phyloP scores from a whole-genome alignment of 2,888 invertebrate species.

The Hermaeophaga mercurialis region DNA sequence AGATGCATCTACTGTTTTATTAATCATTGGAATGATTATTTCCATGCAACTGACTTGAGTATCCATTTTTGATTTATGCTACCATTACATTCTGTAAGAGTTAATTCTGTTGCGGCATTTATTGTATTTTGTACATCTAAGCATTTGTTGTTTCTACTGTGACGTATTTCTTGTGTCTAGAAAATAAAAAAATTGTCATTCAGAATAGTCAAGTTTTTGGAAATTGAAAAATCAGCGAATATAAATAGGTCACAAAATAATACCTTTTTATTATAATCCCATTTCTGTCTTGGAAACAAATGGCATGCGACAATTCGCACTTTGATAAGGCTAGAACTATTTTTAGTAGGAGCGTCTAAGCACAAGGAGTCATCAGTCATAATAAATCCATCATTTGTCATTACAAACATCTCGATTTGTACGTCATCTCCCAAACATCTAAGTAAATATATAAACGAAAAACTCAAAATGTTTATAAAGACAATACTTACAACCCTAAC shows the following conservation, averaged over 20 bases:
- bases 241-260: background rate
- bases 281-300: slow-evolving; percentile 70
- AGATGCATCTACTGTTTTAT: too few relatives aligned
- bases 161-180: slow-evolving; percentile 61
- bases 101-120: slow-evolving; percentile 60
- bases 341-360: slow-evolving; percentile 70
- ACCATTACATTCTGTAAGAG: slow-evolving; percentile 65
- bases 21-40: too few relatives aligned
- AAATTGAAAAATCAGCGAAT: background rate
- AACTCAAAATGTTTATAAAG: too few relatives aligned
- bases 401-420: slow-evolving; percentile 73
- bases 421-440: slow-evolving; percentile 66
- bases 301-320: slow-evolving; percentile 77
- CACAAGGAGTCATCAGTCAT: slow-evolving; percentile 91
- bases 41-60: slow-evolving; percentile 72
- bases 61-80: slow-evolving; percentile 70
- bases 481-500: slow-evolving; percentile 56
- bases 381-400: slow-evolving; percentile 70
- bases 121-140: slow-evolving; percentile 60
- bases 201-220: background rate
- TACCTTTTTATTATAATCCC: slow-evolving; percentile 66
- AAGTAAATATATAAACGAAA: slow-evolving; percentile 1
- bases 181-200: slow-evolving; percentile 15
- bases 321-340: slow-evolving; percentile 55
- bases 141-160: slow-evolving; percentile 64